These are phyloP conservation scores for Nomada fucata DNA, from an alignment of 2,888 invertebrate genomes.

Conservation along the genomic window DNA sequence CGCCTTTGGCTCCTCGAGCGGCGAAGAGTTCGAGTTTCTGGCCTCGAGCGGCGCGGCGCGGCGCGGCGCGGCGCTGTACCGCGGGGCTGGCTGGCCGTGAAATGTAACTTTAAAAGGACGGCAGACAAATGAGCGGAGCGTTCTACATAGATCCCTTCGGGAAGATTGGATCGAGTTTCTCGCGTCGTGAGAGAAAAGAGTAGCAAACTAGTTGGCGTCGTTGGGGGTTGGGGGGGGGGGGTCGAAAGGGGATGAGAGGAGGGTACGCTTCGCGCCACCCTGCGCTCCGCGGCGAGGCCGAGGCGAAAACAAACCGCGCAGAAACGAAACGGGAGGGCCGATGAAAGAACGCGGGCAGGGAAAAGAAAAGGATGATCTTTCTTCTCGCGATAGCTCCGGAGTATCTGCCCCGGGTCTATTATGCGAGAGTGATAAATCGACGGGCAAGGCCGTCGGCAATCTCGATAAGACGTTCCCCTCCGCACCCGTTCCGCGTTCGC, in stretches of 20 bases:
- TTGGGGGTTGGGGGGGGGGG: neutral
- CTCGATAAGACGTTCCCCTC: slow-evolving; percentile 67
- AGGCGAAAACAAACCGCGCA: slow-evolving; percentile 30
- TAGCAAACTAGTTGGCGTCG: slow-evolving; percentile 37
- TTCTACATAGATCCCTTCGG: slow-evolving; percentile 83
- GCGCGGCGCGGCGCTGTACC: slow-evolving; percentile 42
- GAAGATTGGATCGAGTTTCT: slow-evolving; percentile 83
- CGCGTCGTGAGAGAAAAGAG: slow-evolving; percentile 81
- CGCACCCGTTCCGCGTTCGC: slow-evolving; percentile 18
- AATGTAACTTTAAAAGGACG: slow-evolving; percentile 76
- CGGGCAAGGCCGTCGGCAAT: slow-evolving; percentile 74
- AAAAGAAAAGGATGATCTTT: slow-evolving; percentile 52
- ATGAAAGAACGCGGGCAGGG: slow-evolving; percentile 22
- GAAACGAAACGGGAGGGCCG: slow-evolving; percentile 12
- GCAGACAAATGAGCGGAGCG: slow-evolving; percentile 83
- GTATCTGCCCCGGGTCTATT: slow-evolving; percentile 70
- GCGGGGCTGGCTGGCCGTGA: slow-evolving; percentile 62
- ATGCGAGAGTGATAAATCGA: slow-evolving; percentile 76
- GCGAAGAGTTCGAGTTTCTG: slow-evolving; percentile 74
- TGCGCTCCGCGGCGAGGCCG: neutral
- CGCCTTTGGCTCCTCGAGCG: slow-evolving; percentile 76
- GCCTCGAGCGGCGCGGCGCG: slow-evolving; percentile 56
- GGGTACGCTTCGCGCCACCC: slow-evolving; percentile 54
- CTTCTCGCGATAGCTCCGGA: slow-evolving; percentile 65
- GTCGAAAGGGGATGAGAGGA: slow-evolving; percentile 17